Evolutionary conservation across 2,113 vertebrate genomes (phyloP), one percentile per base, ranked within the genome.

Genomic region (Notiomystis cincta): DNA sequence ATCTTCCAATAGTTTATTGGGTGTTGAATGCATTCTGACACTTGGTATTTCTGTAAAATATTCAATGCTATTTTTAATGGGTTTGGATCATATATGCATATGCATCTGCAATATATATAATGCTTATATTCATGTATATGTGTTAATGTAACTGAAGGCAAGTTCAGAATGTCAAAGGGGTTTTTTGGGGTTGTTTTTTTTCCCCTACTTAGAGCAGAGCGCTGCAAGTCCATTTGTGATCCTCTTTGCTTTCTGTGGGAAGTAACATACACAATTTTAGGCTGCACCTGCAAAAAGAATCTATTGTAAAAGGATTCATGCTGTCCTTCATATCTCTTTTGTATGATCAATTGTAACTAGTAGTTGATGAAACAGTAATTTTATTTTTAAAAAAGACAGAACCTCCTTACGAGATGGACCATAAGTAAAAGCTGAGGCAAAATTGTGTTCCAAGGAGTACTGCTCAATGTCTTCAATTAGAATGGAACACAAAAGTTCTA

Each of bases 381-480:
- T 42, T 61, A 27, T 69, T 89, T 48, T 25, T 51, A 13, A 93
- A 86, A 77, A 56, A 69, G 10, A 65, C 2, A 79, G 30, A 69
- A 50, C 38, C 57, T 95, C 50, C 83, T 45, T 96, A 90, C 3
- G 1, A 62, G 75, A 94, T 82, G 91, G 77, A 84, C 45, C 57
- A 13, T 90, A 91, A 93, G 47, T 93, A 70, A 93, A 95, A 96
- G 28, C 78, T 69, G 45, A 96, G 57, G 33, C 60, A 81, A 95
- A 89, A 80, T 82, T 82, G 35, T 87, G 21, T 79, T 79, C 37
- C 70, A 87, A 69, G 69, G 79, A 89, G 42, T 94, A 58, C 67
- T 89, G 38, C 30, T 51, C 86, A 45, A 77, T 42, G 18, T 72
- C 40, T 85, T 96, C 96, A 96, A 96, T 58, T 93, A 96, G 53